Evolutionary conservation across 1,140 invertebrate genomes (phyloP), one percentile per base, ranked within the genome.

Genomic region (Steinernema feltiae): DNA sequence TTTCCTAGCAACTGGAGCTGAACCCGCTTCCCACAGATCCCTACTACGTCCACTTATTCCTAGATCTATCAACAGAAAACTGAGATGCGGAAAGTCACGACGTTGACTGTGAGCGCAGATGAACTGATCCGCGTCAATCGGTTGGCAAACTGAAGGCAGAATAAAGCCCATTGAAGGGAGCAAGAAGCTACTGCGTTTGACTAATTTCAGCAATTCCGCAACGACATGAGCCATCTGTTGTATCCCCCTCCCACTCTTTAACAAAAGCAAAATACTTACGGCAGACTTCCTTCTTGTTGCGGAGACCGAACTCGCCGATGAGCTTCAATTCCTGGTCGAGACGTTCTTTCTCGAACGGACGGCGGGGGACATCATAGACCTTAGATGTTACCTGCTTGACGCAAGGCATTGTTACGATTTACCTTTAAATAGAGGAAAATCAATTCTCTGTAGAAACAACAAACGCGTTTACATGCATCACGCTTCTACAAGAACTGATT

Each of bases 251-350:
- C 88, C 97, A 93, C 87, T 99, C 98, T 87, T 98, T 97, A 32
- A 96, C 97, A 74, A 99, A 88, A 48, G 94, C 94, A 88, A 95
- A 97, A 87, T 98, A 99, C 0, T 99, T 96, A 79, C 97, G 90
- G 97, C 97, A 99, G 77, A 99, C 95, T 89, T 99, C 97, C 85
- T 96, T 92, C 88, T 99, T 99, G 89, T 99, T 99, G 78, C 95
- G 90, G 0, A 99, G 91, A 89, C 97, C 97, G 90, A 95, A 99
- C 88, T 99, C 94, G 85, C 97, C 97, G 84, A 90, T 98, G 84
- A 97, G 93, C 88, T 97, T 97, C 86, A 99, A 92, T 88, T 99
- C 97, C 84, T 98, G 95, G 86, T 99, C 97, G 71, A 99, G 90
- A 90, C 97, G 94, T 86, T 97, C 94, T 90, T 99, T 99, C 89